phyloP scores from a whole-genome alignment of 2,113 vertebrate species.

The Calypte anna region DNA sequence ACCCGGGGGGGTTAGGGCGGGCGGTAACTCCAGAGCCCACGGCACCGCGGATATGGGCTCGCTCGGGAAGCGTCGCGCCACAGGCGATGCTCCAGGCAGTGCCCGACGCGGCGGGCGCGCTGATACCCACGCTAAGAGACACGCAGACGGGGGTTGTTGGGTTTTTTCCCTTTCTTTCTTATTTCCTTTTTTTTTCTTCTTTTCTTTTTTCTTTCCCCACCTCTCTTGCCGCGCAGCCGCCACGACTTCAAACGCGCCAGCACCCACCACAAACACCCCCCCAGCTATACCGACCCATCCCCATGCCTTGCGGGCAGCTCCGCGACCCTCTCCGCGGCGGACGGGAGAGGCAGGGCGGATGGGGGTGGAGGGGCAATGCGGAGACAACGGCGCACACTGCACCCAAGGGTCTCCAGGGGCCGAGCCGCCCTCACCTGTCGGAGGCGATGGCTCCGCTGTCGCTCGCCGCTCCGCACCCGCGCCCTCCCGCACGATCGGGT shows the following conservation, averaged over 20 bases:
- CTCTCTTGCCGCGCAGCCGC: background rate
- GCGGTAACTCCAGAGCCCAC: too few species aligned
- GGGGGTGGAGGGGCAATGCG: too few species aligned
- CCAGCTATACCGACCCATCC: background rate
- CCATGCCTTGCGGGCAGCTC: background rate
- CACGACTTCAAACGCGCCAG: background rate
- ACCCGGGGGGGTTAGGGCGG: too few species aligned
- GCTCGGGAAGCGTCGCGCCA: too few species aligned
- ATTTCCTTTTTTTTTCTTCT: too few species aligned
- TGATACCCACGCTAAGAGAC: too few species aligned
- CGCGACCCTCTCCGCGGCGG: too few species aligned
- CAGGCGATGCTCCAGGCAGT: background rate
- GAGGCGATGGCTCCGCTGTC: background rate
- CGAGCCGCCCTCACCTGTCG: background rate
- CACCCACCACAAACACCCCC: background rate
- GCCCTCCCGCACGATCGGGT: rapidly evolving
- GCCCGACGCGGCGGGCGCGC: background rate
- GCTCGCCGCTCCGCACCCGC: too few species aligned
- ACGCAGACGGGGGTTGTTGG: background rate
- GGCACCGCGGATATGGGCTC: background rate
- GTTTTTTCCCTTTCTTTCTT: too few species aligned
- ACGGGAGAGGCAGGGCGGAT: too few species aligned
- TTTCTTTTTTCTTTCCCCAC: background rate
- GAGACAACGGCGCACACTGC: background rate
- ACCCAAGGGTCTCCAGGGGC: background rate